Conservation (phyloP, 2,797 vertebrate species). For the Enteromius paludinosus region DNA sequence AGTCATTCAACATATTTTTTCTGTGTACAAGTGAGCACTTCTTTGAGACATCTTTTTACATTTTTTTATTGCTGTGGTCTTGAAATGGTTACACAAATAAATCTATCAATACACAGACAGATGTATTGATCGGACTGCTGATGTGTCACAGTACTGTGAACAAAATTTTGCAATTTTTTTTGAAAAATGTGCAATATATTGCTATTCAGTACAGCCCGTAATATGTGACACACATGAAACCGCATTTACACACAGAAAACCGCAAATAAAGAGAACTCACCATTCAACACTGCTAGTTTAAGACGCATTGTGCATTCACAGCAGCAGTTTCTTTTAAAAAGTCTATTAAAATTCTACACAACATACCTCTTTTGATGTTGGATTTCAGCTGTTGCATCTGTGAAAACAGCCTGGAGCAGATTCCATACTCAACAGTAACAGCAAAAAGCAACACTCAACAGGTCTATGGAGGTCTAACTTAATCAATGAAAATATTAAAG, state of each 20-base stretch:
- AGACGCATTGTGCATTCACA: conserved; percentile 25
- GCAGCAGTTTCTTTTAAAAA: conserved; percentile 12
- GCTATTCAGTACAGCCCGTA: not conserved
- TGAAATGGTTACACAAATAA: not conserved
- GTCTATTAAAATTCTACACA: conserved; percentile 25
- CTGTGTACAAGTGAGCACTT: not conserved
- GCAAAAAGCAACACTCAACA: conserved; percentile 5
- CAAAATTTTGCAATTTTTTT: not conserved
- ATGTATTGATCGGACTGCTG: not conserved
- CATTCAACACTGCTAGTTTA: not conserved
- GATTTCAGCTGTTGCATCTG: conserved; percentile 1
- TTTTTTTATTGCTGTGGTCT: no score
- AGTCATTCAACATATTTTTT: not conserved
- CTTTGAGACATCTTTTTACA: no score
- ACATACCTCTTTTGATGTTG: conserved; percentile 19
- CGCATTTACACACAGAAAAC: not conserved
- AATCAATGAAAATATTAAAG: not conserved
- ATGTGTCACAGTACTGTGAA: not conserved
- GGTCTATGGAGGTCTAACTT: not conserved
- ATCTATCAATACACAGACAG: not conserved
- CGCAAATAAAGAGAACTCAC: not conserved
- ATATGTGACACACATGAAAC: not conserved
- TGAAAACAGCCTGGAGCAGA: conserved; percentile 34
- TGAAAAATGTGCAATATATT: not conserved
- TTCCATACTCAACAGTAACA: conserved; percentile 7